phyloP scores from a whole-genome alignment of 2,113 vertebrate species.

The Panurus biarmicus region DNA sequence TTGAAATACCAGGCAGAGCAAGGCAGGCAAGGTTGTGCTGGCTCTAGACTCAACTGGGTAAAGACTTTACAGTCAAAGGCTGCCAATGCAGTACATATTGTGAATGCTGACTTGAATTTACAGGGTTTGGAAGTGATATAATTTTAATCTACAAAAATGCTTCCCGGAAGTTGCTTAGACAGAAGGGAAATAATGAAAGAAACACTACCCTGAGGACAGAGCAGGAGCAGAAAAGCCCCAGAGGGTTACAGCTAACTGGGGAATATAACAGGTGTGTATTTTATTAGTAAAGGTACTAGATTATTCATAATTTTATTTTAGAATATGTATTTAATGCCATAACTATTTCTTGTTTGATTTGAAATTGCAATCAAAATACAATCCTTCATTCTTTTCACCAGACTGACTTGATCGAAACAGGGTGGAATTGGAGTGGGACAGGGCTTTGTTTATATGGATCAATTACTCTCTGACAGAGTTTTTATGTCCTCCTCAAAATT shows the following conservation, averaged over 20 bases:
- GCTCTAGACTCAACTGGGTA: background rate
- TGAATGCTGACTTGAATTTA: background rate
- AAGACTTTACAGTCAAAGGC: background rate
- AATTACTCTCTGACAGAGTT: background rate
- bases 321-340: background rate
- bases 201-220: background rate
- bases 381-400: background rate
- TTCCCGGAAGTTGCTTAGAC: background rate
- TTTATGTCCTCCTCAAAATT: background rate
- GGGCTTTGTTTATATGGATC: background rate
- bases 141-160: conserved; percentile 1
- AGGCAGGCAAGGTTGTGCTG: background rate
- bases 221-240: background rate
- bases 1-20: background rate
- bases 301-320: background rate
- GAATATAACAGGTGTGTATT: background rate
- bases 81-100: background rate
- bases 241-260: background rate
- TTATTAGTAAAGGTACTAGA: background rate
- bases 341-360: background rate
- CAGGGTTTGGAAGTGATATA: background rate
- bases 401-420: background rate
- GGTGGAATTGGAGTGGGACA: background rate
- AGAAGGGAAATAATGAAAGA: background rate
- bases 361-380: background rate